Evolutionary conservation across 2,888 invertebrate species (phyloP), one percentile per base, ranked within the genome.

Genomic region (Myopa tessellatipennis): DNA sequence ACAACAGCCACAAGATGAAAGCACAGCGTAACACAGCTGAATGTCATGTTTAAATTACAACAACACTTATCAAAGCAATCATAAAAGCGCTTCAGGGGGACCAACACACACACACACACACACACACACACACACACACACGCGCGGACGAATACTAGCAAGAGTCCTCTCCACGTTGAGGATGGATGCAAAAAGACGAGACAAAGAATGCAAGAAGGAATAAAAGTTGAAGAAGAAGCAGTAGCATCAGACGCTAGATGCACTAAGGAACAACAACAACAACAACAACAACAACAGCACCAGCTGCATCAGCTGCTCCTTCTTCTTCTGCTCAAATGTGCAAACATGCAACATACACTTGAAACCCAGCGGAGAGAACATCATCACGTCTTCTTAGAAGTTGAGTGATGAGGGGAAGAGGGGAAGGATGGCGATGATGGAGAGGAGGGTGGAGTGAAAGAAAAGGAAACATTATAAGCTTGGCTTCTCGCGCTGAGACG

Each of bases 11-110:
- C 70, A 18, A 52, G 26, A 26, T 14, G 45, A 58, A 71, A 58
- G 1, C 60, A 73, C 26, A 73, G 18, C 61, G 14, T 12, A 45
- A 73, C 26, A 26, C 26, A 26, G 26, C 73, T 73, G 18, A 73
- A 73, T 73, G 73, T 60, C 73, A 61, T 73, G 73, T 73, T 73
- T 61, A 73, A 73, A 61, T 73, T 73, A 73, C 73, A 73, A 61
- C 73, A 73, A 73, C 73, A 73, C 60, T 60, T 60, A 60, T 60
- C 60, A 72, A 38, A 58, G 61, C 61, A 38, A n/a, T 73, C 73
- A 73, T 61, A 40, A 73, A 45, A 61, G 45, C 61, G 73, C 60
- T 71, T 71, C 40, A 61, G 73, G 61, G 38, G 61, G 65, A 65
- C 36, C 34, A 38, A 26, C 18, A 8, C 14, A 26, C 10, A 61